Conservation (phyloP, 2,888 invertebrate genomes). For the Ypsolopha sequella region DNA sequence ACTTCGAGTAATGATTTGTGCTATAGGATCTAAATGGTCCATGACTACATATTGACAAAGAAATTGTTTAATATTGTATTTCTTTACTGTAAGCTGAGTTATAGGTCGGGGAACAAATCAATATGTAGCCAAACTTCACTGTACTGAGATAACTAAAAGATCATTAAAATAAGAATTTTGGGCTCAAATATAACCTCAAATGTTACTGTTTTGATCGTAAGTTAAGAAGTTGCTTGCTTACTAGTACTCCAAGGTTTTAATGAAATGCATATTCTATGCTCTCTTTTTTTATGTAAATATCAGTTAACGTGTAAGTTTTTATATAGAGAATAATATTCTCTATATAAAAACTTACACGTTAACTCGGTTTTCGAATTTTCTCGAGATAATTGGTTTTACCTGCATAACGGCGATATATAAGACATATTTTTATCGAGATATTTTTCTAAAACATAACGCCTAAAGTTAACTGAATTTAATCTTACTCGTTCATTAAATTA, state of each 20-base stretch:
- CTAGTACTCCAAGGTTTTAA: too few species aligned
- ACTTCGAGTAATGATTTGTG: neutral
- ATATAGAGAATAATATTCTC: constrained; percentile 65
- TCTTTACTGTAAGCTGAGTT: neutral
- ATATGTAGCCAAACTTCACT: neutral
- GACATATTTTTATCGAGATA: constrained; percentile 58
- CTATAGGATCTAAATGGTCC: neutral
- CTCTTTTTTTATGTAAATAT: neutral
- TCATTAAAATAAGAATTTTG: neutral
- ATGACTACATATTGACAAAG: neutral
- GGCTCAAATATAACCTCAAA: neutral
- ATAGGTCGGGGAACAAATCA: neutral
- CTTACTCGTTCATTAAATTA: constrained; percentile 1
- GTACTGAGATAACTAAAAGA: neutral
- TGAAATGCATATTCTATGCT: neutral
- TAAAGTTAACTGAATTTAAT: neutral
- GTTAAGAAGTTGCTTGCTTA: neutral
- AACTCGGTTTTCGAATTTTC: too few species aligned
- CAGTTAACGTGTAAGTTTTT: constrained; percentile 22
- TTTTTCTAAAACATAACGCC: constrained; percentile 43
- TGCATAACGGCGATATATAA: too few species aligned
- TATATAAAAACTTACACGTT: too few species aligned
- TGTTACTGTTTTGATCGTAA: neutral
- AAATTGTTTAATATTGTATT: too few species aligned
- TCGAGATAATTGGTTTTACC: too few species aligned